A percentile compares a stretch with the other conserved stretches of the same genome.
Evolutionary conservation across 2,888 invertebrate genomes (phyloP).

Genomic region (Strigamia crassipes): DNA sequence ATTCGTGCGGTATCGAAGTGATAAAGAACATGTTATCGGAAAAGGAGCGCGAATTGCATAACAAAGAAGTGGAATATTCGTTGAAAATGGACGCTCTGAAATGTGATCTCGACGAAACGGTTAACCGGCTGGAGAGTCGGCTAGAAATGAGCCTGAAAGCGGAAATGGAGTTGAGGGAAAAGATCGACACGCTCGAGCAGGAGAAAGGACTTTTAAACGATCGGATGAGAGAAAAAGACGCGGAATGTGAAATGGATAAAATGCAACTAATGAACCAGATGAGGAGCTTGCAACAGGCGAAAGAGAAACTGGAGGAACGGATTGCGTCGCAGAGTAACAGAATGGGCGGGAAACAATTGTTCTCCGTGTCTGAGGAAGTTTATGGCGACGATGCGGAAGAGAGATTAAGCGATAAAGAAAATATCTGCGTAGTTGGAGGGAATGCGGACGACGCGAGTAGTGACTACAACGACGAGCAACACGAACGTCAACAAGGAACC

Average conservation of each 20-base stretch:
- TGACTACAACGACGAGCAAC: conserved; percentile 52
- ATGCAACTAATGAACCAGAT: not conserved
- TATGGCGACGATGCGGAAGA: not conserved
- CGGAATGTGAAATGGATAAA: conserved; percentile 6
- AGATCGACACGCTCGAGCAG: not conserved
- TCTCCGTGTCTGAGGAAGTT: not conserved
- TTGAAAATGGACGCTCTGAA: conserved; percentile 49
- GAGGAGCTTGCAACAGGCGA: conserved; percentile 10
- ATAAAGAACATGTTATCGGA: not conserved
- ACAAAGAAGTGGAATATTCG: conserved; percentile 47
- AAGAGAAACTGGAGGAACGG: conserved; percentile 31
- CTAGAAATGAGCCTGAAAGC: conserved; percentile 35
- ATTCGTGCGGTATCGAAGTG: conserved; percentile 17
- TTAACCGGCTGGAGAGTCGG: conserved; percentile 42
- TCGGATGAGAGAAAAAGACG: not conserved
- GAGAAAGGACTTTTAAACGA: not conserved
- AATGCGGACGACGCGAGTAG: not conserved
- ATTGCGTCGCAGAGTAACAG: not conserved
- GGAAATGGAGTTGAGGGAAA: conserved; percentile 20
- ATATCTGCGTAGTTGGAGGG: not conserved
- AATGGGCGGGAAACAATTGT: conserved; percentile 11
- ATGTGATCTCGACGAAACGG: conserved; percentile 48
- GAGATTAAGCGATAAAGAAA: not conserved
- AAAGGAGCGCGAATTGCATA: conserved; percentile 23
- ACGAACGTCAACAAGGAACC: not conserved